Evolutionary conservation across 23 tunicate species (phyloP).

Genomic region (Ascidia mentula): DNA sequence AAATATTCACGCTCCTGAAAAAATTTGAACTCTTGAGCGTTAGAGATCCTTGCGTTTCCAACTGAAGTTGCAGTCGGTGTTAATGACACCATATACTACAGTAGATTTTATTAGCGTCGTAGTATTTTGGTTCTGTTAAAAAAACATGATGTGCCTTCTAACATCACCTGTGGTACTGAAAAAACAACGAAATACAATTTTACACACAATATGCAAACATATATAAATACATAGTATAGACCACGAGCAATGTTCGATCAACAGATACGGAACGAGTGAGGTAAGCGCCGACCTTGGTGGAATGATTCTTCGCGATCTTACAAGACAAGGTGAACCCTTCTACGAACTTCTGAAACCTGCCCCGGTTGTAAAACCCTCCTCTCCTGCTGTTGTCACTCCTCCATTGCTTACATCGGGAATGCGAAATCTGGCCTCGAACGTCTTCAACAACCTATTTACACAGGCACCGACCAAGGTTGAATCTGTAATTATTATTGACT

Average conservation of each 20-base stretch:
- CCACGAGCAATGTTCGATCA: not conserved
- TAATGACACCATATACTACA: no score
- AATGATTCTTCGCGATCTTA: slow-evolving; percentile 53
- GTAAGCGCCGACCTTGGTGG: slow-evolving; percentile 60
- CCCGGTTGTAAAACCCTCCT: slow-evolving; percentile 8
- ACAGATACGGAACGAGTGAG: slow-evolving; percentile 52
- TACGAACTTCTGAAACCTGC: slow-evolving; percentile 60
- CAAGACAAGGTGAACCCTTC: slow-evolving; percentile 41
- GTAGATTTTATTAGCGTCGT: no score
- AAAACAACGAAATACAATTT: not conserved
- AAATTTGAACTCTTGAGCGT: no score
- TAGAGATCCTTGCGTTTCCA: no score
- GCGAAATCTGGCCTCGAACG: slow-evolving; percentile 7
- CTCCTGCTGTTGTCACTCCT: slow-evolving; percentile 24
- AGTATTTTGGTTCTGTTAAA: no score
- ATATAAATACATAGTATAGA: not conserved
- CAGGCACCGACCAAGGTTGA: slow-evolving; percentile 12
- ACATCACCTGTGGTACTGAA: no score
- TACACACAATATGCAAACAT: not conserved
- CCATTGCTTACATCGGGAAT: not conserved
- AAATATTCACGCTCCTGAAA: no score
- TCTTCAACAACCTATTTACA: slow-evolving; percentile 12
- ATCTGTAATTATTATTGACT: not conserved
- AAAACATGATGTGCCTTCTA: no score
- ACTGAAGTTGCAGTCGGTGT: no score